Percentiles rank a stretch among this genome's conserved stretches.
Evolutionary conservation across 2,113 vertebrate genomes (phyloP).

Genomic region (Cryptomyrus ogoouensis): DNA sequence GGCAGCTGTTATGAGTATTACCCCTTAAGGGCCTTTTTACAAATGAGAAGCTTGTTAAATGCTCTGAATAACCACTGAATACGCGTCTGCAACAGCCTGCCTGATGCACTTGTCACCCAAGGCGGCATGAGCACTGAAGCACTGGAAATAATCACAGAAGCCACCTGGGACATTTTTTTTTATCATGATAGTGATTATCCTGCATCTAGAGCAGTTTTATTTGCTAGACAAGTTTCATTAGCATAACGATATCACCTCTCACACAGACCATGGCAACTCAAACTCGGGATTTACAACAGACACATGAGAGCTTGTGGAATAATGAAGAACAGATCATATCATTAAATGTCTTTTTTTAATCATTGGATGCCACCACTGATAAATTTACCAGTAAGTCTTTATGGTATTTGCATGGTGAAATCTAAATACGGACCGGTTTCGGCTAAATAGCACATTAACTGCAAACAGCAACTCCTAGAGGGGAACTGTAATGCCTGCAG

Average conservation of each 20-base stretch:
- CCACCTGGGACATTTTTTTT: background rate
- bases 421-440: background rate
- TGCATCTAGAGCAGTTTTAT: conserved; percentile 3
- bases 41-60: background rate
- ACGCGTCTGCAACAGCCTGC: background rate
- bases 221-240: background rate
- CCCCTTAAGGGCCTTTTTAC: background rate
- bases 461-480: background rate
- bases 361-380: background rate
- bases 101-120: background rate
- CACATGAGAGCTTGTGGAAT: background rate
- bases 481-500: conserved; percentile 13
- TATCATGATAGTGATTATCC: background rate
- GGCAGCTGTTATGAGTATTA: background rate
- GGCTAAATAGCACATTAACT: background rate
- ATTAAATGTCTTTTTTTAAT: background rate
- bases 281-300: background rate
- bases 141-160: background rate
- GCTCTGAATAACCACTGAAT: background rate
- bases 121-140: background rate
- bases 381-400: background rate
- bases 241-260: background rate
- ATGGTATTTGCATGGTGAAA: background rate
- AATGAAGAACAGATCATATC: background rate
- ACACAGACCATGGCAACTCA: background rate